Evolutionary conservation across 2,113 vertebrate species (phyloP).

Genomic region (Pagrus major): DNA sequence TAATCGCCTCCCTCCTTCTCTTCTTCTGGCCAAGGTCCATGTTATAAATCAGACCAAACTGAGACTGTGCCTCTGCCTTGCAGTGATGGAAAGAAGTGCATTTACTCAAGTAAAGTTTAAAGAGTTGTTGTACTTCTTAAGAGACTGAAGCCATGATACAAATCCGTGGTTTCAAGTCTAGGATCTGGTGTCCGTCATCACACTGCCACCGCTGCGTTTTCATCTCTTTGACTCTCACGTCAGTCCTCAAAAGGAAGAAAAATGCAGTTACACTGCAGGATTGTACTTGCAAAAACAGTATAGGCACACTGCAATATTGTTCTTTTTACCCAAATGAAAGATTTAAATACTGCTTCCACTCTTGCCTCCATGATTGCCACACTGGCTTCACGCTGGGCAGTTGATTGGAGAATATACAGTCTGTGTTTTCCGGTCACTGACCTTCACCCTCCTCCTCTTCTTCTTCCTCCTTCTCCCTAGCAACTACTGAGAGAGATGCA

Average conservation of each 20-base stretch:
- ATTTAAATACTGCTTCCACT: background rate
- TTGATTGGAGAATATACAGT: slow-evolving; percentile 5
- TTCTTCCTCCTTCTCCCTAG: slow-evolving; percentile 81
- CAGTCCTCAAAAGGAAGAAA: too few species aligned
- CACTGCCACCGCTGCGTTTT: too few species aligned
- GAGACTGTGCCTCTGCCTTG: slow-evolving; percentile 15
- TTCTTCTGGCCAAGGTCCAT: slow-evolving; percentile 57
- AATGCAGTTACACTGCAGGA: too few species aligned
- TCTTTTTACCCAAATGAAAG: background rate
- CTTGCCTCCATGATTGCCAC: background rate
- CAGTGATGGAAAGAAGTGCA: slow-evolving; percentile 27
- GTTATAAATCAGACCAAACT: slow-evolving; percentile 57
- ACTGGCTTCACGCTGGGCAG: background rate
- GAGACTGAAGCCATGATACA: too few species aligned
- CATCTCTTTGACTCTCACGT: too few species aligned
- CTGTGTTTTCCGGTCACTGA: slow-evolving; percentile 51
- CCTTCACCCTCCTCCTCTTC: slow-evolving; percentile 55
- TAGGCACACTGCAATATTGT: background rate
- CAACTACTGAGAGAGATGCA: slow-evolving; percentile 99
- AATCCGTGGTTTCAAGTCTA: too few species aligned
- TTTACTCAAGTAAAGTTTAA: slow-evolving; percentile 19
- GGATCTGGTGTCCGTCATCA: too few species aligned
- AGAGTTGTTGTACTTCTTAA: background rate
- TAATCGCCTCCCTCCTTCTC: slow-evolving; percentile 33
- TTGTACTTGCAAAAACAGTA: background rate